Evolutionary conservation across 1,140 invertebrate genomes (phyloP).

Genomic region (Papilio polyxenes): DNA sequence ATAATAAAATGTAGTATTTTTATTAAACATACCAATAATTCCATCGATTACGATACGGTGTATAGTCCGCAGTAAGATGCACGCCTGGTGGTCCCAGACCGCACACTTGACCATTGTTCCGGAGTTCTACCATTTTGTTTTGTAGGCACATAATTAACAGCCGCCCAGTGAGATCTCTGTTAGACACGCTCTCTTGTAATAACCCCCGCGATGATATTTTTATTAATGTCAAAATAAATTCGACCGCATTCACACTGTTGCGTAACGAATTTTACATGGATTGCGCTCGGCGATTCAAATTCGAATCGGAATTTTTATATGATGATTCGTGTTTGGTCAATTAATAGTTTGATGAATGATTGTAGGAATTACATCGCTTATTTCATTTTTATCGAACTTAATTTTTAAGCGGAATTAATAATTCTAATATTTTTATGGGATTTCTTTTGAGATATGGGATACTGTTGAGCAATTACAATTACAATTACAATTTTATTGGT

Average conservation of each 20-base stretch:
- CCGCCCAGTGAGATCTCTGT: conserved; percentile 75
- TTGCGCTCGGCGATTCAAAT: conserved; percentile 3
- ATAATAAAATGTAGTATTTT: conserved; percentile 24
- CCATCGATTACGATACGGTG: conserved; percentile 36
- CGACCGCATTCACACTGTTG: conserved; percentile 58
- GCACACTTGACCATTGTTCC: conserved; percentile 75
- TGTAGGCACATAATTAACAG: conserved; percentile 78
- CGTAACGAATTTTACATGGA: conserved; percentile 41
- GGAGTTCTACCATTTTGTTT: conserved; percentile 71
- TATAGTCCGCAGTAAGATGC: conserved; percentile 40
- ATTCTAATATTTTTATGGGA: neutral
- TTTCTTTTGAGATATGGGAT: too few species aligned
- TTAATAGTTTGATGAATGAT: neutral
- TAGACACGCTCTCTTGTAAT: conserved; percentile 78
- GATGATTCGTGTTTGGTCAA: conserved; percentile 28
- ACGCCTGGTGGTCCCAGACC: conserved; percentile 48
- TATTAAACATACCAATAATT: conserved; percentile 37
- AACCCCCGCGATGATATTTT: conserved; percentile 78
- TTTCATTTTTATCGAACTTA: neutral
- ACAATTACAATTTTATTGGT: too few species aligned
- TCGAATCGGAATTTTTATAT: conserved; percentile 19
- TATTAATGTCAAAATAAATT: conserved; percentile 79
- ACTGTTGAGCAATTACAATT: too few species aligned
- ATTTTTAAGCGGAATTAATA: neutral
- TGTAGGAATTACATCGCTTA: neutral